Evolutionary conservation across 2,888 invertebrate genomes (phyloP).

Genomic region (Agrotis exclamationis): DNA sequence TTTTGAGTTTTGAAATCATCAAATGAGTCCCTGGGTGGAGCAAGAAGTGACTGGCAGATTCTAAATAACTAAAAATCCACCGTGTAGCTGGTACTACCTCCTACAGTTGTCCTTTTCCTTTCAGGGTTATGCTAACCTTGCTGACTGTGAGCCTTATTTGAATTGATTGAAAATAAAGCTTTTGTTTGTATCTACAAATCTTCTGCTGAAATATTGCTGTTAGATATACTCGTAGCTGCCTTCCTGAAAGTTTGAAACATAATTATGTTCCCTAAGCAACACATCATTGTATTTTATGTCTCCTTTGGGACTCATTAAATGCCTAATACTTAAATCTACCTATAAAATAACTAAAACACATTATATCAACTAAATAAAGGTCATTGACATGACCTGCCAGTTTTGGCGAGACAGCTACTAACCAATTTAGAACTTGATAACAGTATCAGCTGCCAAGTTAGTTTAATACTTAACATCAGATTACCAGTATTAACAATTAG

Average conservation of each 20-base stretch:
- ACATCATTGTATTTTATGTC: background rate
- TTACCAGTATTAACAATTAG: constrained; percentile 40
- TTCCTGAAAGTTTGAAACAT: background rate
- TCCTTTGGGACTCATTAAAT: constrained; percentile 8
- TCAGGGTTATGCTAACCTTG: too few relatives aligned
- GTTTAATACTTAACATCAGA: constrained; percentile 30
- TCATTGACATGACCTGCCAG: constrained; percentile 44
- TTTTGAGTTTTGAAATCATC: background rate
- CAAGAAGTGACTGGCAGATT: too few relatives aligned
- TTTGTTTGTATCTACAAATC: background rate
- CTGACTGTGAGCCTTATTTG: background rate
- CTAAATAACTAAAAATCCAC: too few relatives aligned
- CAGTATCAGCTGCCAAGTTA: constrained; percentile 31
- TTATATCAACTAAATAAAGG: constrained; percentile 35
- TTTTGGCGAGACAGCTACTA: constrained; percentile 36
- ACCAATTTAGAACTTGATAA: constrained; percentile 43
- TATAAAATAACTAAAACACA: constrained; percentile 26
- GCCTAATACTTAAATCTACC: background rate
- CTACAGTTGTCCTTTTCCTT: too few relatives aligned
- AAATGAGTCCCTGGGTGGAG: too few relatives aligned
- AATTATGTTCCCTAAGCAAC: background rate
- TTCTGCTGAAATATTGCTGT: too few relatives aligned
- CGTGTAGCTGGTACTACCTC: too few relatives aligned
- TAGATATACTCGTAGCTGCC: constrained; percentile 3
- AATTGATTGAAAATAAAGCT: background rate